Base-by-base conservation (phyloP, 2,113 vertebrate genomes). In the Corythoichthys intestinalis region DNA sequence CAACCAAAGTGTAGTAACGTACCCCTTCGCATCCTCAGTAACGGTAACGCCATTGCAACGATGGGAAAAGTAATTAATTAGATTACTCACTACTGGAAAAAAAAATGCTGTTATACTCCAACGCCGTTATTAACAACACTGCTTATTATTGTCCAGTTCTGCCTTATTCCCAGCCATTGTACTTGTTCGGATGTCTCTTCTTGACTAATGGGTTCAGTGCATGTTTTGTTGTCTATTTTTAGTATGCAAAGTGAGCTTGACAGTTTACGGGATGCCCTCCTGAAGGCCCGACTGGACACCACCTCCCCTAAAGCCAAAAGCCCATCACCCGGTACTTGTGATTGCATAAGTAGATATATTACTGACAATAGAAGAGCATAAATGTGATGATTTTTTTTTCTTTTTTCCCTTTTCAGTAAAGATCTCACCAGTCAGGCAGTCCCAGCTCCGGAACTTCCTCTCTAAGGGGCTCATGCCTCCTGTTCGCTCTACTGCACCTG, bases 401-500 rank as follows among this genome's bases (percentile, higher is more conserved):
- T 2, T 54, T 54, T 0, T 59, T 66, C 67, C 46, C 75, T 3
- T 54, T 54, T 4, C 37, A 93, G 93, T 91, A 74, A 99, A 97
- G 79, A 86, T 97, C 75, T 95, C 96, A 7, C 90, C 93, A 0
- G 91, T 91, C 70, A 98, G 98, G 75, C 95, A 94, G 79, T 85
- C 93, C 52, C 97, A 98, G 71, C 78, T 99, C 76, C 94, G 97
- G 73, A 98, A 94, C 88, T 98, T 99, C 76, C 91, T 99, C 35
- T 94, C 95, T 28, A 98, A 98, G 88, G 93, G 96, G 39, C 95
- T 96, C 83, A 96, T 94, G 67, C 96, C 96, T 3, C 96, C 95
- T 0, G 79, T 99, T 52, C 92, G 94, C 50, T 97, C 96, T 11
- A 98, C 94, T 13, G 97, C 97, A 77, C 97, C 97, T 95, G 97